These are phyloP conservation scores for Ecliptopera silaceata DNA, from an alignment of 2,888 invertebrate species.

Conservation along the genomic window DNA sequence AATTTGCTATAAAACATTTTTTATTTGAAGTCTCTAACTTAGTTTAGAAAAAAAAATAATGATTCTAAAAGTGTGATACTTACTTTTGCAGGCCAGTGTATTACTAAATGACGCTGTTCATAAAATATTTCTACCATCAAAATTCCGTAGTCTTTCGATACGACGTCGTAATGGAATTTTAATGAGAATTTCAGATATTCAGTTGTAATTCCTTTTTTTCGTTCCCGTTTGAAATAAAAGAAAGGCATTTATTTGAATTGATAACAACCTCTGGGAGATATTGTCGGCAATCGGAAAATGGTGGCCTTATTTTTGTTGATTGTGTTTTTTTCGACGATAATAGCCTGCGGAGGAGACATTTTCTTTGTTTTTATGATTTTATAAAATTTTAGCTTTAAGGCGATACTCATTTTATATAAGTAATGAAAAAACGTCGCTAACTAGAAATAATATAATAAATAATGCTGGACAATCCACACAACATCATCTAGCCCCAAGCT, in stretches of 20 bases:
- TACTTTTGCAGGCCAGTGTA: too few relatives aligned
- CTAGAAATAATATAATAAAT: too few relatives aligned
- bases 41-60: too few relatives aligned
- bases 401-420: too few relatives aligned
- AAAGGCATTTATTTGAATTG: slow-evolving; percentile 63
- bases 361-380: slow-evolving; percentile 1
- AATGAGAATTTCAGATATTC: slow-evolving; percentile 71
- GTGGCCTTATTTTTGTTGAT: slow-evolving; percentile 58
- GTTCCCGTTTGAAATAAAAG: slow-evolving; percentile 56
- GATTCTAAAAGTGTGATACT: too few relatives aligned
- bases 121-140: slow-evolving; percentile 54
- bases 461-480: too few relatives aligned
- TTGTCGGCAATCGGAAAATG: slow-evolving; percentile 51
- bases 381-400: neutral
- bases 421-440: too few relatives aligned
- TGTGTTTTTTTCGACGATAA: slow-evolving; percentile 39
- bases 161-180: slow-evolving; percentile 71
- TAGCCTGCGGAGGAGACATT: slow-evolving; percentile 25
- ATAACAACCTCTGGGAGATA: slow-evolving; percentile 57
- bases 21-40: too few relatives aligned
- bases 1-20: too few relatives aligned
- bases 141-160: slow-evolving; percentile 55
- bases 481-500: too few relatives aligned
- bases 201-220: slow-evolving; percentile 54
- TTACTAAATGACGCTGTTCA: slow-evolving; percentile 39